Conservation (phyloP, 2,113 vertebrate species). For the Podilymbus podiceps region DNA sequence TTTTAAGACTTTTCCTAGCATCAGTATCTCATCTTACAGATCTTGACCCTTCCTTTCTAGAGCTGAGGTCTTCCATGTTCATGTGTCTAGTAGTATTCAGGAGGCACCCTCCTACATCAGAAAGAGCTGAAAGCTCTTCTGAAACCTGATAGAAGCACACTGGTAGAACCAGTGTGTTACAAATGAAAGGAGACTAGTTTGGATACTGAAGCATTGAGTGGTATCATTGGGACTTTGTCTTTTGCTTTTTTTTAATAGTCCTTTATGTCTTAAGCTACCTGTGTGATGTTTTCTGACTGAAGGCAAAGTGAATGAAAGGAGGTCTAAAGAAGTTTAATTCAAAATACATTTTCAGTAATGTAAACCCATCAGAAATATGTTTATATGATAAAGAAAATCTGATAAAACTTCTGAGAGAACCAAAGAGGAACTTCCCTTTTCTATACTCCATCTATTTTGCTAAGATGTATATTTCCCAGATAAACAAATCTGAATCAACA, state of each 20-base stretch:
- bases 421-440: not conserved
- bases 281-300: not conserved
- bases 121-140: not conserved
- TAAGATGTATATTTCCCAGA: not conserved
- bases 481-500: not conserved
- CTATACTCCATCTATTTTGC: not conserved
- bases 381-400: not conserved
- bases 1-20: not conserved
- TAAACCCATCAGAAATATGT: not conserved
- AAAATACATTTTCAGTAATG: not conserved
- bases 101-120: not conserved
- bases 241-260: not conserved
- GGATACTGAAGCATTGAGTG: not conserved
- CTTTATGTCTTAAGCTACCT: not conserved
- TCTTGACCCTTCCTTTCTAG: not conserved
- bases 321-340: not conserved
- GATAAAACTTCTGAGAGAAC: not conserved
- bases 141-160: not conserved
- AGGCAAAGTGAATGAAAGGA: not conserved
- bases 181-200: not conserved
- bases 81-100: not conserved
- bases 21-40: fast-evolving
- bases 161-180: not conserved
- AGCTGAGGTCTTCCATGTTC: not conserved
- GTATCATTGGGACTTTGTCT: not conserved